Conservation (phyloP, 92 coral and sea anemone species). For the Virgularia gustaviana region DNA sequence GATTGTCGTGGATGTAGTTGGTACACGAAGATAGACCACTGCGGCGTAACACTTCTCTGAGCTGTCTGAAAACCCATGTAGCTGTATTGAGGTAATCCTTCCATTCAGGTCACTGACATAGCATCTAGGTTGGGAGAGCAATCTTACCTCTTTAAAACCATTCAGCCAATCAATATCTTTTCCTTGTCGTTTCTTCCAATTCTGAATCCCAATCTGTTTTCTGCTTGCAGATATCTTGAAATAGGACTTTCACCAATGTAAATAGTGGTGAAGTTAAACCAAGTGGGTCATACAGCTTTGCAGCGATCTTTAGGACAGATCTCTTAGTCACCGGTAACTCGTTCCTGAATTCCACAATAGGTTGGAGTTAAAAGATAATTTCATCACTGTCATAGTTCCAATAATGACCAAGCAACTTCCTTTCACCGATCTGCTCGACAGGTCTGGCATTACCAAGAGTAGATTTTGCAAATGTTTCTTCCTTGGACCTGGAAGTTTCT, state of each 20-base stretch:
- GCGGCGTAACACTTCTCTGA: conserved; percentile 54
- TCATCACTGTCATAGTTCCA: conserved; percentile 51
- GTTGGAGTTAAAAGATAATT: conserved; percentile 40
- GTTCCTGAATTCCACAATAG: conserved; percentile 19
- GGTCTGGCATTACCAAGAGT: conserved; percentile 20
- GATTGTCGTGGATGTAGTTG: background rate
- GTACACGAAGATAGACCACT: conserved; percentile 34
- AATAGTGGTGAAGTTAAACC: conserved; percentile 51
- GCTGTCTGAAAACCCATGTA: conserved; percentile 58
- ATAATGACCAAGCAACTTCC: conserved; percentile 49
- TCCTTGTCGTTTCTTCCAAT: conserved; percentile 31
- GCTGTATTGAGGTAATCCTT: conserved; percentile 27
- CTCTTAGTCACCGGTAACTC: conserved; percentile 33
- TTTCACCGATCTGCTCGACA: conserved; percentile 10
- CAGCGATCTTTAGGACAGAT: conserved; percentile 50
- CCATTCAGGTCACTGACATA: conserved; percentile 10
- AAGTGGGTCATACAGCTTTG: conserved; percentile 57
- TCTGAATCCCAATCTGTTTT: conserved; percentile 39
- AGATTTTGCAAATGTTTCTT: conserved; percentile 39
- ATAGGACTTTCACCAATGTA: conserved; percentile 43
- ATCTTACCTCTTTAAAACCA: conserved; percentile 26
- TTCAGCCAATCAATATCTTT: conserved; percentile 10
- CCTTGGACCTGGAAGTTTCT: background rate
- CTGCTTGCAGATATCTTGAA: conserved; percentile 37
- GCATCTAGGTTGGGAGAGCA: conserved; percentile 35